phyloP scores from a whole-genome alignment of 2,888 invertebrate species.

The Spisula solida region DNA sequence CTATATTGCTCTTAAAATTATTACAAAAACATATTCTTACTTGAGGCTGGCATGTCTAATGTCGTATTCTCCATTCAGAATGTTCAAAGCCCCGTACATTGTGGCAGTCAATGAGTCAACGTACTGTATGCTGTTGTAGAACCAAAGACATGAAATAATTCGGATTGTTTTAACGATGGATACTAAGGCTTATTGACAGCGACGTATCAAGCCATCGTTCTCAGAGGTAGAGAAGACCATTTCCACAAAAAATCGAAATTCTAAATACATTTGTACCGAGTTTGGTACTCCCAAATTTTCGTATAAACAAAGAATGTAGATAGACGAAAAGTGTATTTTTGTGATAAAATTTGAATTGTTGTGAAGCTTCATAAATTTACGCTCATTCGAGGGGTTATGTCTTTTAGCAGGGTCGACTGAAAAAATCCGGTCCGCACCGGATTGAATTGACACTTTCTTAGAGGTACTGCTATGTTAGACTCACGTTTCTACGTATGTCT shows the following conservation, averaged over 20 bases:
- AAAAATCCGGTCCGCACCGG: background rate
- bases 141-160: background rate
- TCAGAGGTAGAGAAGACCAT: background rate
- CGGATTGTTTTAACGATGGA: background rate
- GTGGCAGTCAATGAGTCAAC: background rate
- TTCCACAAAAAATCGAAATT: no score
- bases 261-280: no score
- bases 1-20: no score
- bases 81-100: background rate
- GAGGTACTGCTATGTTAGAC: background rate
- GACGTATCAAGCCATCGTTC: background rate
- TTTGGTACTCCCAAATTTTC: no score
- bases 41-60: background rate
- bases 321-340: background rate
- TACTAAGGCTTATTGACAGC: background rate
- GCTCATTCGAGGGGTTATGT: background rate
- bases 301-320: no score
- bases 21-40: background rate
- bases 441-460: background rate
- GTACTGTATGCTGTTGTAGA: background rate
- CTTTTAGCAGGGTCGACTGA: background rate
- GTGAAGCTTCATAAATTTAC: background rate
- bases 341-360: no score
- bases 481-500: background rate
- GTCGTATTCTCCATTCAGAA: conserved; percentile 14